Base-by-base conservation (phyloP, 2,113 vertebrate species). In the Peromyscus polionotus region DNA sequence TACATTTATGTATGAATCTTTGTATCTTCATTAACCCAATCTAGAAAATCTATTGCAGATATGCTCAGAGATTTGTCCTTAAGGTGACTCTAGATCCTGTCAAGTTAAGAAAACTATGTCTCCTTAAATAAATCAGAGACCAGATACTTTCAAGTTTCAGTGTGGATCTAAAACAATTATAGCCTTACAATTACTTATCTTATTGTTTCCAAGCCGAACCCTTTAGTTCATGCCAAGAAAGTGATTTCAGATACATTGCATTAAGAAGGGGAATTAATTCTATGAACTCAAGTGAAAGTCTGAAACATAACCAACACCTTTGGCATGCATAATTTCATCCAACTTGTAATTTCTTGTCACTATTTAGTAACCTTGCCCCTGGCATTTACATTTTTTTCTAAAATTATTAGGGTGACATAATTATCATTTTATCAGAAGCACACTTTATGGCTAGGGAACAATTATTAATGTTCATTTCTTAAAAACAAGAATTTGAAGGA, bases 401-500 rank as follows among this genome's bases (percentile, higher is more conserved):
- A 96, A 83, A 39, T 81, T 59, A 51, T 61, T 70, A 68, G 24
- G 1, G 14, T 10, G 63, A 48, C 9, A 88, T 57, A 92, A 80
- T 45, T 84, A 83, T 36, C 45, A 65, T 28, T 67, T 93, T 90
- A 86, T 94, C 63, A 9, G 36, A 36, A 75, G 7, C 1, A 67
- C 73, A 70, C 9, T 79, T 88, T 81, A 94, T 80, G 42, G 28
- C 42, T 20, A 9, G 20, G 39, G 12, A 61, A 24, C 3, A 93
- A 39, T 86, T 77, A 31, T 76, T 91, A 88, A 70, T 79, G 68
- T 63, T 20, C 26, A 14, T n/a, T 45, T 72, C 86, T 68, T 94
- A 77, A 95, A 88, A 77, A 39, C 17, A 45, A 91, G 26, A 91
- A 91, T 5, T 45, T 94, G 95, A 77, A 91, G 63, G 54, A 3